phyloP scores from a whole-genome alignment of 2,888 invertebrate species.

The Eilema griseolum region DNA sequence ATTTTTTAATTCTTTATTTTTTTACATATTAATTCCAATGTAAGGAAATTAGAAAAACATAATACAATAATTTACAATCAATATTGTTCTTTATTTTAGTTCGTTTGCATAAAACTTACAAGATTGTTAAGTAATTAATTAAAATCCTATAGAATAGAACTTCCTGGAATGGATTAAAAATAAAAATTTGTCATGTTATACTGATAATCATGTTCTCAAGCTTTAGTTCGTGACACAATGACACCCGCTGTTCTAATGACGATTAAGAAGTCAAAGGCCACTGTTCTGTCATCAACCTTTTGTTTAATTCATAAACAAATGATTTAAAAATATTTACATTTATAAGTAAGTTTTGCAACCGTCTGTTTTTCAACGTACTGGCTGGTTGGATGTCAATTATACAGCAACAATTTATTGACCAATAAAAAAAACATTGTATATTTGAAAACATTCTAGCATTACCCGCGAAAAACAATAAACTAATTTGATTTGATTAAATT shows the following conservation, averaged over 20 bases:
- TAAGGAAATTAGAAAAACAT: slow-evolving; percentile 4
- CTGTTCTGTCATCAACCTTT: background rate
- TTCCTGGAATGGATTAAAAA: slow-evolving; percentile 35
- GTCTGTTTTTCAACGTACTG: background rate
- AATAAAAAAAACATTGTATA: too few species aligned
- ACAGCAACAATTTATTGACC: too few species aligned
- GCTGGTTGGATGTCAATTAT: too few species aligned
- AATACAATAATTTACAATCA: background rate
- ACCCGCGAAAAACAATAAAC: too few species aligned
- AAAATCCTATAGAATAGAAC: slow-evolving; percentile 19
- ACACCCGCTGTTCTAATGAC: background rate
- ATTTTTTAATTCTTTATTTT: background rate
- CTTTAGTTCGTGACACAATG: slow-evolving; percentile 16
- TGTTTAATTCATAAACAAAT: background rate
- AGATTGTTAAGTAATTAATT: slow-evolving; percentile 30
- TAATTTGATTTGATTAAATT: too few species aligned
- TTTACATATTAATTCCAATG: background rate
- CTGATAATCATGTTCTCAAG: slow-evolving; percentile 12
- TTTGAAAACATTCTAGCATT: too few species aligned
- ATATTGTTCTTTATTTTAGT: background rate
- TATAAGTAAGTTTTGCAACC: background rate
- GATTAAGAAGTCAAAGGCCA: slow-evolving; percentile 5
- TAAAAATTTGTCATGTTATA: slow-evolving; percentile 28
- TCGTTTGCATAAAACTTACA: background rate
- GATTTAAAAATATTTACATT: background rate